A percentile compares a stretch with the other conserved stretches of the same genome.
These are phyloP conservation scores for Euschistus heros DNA, from an alignment of 1,140 invertebrate genomes.

Conservation along the genomic window DNA sequence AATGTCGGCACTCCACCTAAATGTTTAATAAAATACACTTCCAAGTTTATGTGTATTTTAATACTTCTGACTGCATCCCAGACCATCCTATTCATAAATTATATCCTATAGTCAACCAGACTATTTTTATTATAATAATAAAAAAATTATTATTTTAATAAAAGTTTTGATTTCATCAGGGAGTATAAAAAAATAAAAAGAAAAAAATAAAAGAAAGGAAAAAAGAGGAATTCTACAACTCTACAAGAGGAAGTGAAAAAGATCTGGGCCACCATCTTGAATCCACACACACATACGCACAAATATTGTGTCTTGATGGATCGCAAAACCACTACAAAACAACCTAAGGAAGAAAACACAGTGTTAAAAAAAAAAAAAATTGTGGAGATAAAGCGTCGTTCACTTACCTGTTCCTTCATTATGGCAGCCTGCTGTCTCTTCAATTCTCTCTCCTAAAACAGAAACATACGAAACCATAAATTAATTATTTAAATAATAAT, in stretches of 20 bases:
- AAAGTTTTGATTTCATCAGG: too few relatives aligned
- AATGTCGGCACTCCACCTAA: too few relatives aligned
- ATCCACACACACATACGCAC: conserved; percentile 2
- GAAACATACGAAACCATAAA: conserved; percentile 27
- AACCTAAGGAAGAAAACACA: not conserved
- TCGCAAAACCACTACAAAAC: conserved; percentile 6
- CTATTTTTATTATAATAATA: too few relatives aligned
- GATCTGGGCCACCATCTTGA: conserved; percentile 14
- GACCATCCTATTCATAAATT: too few relatives aligned
- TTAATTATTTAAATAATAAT: not conserved
- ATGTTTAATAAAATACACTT: too few relatives aligned
- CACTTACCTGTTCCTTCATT: conserved; percentile 75
- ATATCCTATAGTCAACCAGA: too few relatives aligned
- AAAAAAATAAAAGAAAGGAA: too few relatives aligned
- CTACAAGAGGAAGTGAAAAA: conserved; percentile 6
- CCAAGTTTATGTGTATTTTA: too few relatives aligned
- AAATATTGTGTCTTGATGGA: not conserved
- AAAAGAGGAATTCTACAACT: too few relatives aligned
- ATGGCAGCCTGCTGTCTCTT: conserved; percentile 76
- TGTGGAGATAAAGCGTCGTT: conserved; percentile 22
- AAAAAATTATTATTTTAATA: too few relatives aligned
- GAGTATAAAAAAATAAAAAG: too few relatives aligned
- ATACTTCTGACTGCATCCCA: too few relatives aligned
- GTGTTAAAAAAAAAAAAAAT: conserved; percentile 23
- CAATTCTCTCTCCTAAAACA: conserved; percentile 71